Evolutionary conservation across 2,888 invertebrate genomes (phyloP).

Genomic region (Polia nebulosa): DNA sequence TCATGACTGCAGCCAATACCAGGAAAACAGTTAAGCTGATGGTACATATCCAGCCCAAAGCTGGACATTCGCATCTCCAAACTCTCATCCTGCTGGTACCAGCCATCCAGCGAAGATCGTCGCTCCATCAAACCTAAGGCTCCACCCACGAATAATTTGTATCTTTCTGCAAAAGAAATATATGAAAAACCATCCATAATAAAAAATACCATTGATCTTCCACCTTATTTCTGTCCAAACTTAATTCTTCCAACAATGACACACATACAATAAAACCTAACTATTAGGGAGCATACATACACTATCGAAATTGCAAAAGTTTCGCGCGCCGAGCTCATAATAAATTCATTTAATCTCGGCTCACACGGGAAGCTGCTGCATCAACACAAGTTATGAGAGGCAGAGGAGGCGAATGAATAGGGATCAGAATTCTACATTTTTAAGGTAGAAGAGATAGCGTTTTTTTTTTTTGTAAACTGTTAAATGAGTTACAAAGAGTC

Average conservation of each 20-base stretch:
- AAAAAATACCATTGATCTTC: neutral
- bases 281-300: constrained; percentile 41
- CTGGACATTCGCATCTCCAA: too few relatives aligned
- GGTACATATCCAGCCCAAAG: too few relatives aligned
- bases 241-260: constrained; percentile 30
- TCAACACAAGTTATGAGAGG: constrained; percentile 57
- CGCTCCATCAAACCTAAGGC: too few relatives aligned
- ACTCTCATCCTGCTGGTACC: too few relatives aligned
- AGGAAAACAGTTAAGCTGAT: neutral
- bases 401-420: constrained; percentile 32
- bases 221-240: constrained; percentile 18
- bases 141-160: too few relatives aligned
- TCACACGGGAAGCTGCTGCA: constrained; percentile 59
- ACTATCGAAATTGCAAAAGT: constrained; percentile 80
- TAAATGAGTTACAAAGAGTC: too few relatives aligned
- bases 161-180: neutral
- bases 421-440: neutral
- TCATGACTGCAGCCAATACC: neutral
- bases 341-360: constrained; percentile 81
- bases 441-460: constrained; percentile 1
- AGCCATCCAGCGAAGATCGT: too few relatives aligned
- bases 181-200: neutral
- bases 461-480: neutral
- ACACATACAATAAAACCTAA: constrained; percentile 52
- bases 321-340: constrained; percentile 75